Conservation (phyloP, 2,888 invertebrate genomes). For the Calliopum simillimum region DNA sequence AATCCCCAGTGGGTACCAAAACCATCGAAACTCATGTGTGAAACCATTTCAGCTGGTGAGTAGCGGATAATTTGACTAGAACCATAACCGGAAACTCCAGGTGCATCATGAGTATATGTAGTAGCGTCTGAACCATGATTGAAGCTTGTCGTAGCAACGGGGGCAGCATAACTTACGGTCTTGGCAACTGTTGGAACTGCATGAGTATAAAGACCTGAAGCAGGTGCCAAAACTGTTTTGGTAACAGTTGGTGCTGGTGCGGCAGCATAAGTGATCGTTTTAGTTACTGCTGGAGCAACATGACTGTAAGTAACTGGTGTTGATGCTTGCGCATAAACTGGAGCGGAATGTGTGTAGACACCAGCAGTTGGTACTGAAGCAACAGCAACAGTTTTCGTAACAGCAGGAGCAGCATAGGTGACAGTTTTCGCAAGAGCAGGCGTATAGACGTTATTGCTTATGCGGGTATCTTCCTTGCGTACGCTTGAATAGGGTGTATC, state of each 20-base stretch:
- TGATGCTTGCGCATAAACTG: constrained; percentile 47
- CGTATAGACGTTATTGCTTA: constrained; percentile 71
- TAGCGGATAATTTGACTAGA: constrained; percentile 58
- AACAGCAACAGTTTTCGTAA: constrained; percentile 58
- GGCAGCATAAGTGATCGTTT: constrained; percentile 53
- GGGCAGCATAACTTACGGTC: constrained; percentile 50
- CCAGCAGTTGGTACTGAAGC: constrained; percentile 45
- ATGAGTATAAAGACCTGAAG: constrained; percentile 11
- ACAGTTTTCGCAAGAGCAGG: constrained; percentile 48
- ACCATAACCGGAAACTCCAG: constrained; percentile 43
- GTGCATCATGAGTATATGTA: constrained; percentile 42
- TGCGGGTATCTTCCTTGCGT: constrained; percentile 70
- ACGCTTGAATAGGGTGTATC: constrained; percentile 73
- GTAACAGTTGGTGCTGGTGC: constrained; percentile 52
- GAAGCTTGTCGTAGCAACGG: constrained; percentile 42
- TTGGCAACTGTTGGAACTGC: constrained; percentile 46
- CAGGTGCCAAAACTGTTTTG: constrained; percentile 47
- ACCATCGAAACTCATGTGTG: constrained; percentile 75
- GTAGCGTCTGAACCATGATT: constrained; percentile 48
- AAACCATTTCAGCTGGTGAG: constrained; percentile 71
- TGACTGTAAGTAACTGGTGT: constrained; percentile 37
- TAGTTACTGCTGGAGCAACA: constrained; percentile 57
- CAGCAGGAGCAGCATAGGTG: constrained; percentile 47
- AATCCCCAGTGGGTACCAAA: constrained; percentile 75
- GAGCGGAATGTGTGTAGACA: constrained; percentile 54